phyloP scores from a whole-genome alignment of 1,140 invertebrate genomes.

The Maconellicoccus hirsutus region DNA sequence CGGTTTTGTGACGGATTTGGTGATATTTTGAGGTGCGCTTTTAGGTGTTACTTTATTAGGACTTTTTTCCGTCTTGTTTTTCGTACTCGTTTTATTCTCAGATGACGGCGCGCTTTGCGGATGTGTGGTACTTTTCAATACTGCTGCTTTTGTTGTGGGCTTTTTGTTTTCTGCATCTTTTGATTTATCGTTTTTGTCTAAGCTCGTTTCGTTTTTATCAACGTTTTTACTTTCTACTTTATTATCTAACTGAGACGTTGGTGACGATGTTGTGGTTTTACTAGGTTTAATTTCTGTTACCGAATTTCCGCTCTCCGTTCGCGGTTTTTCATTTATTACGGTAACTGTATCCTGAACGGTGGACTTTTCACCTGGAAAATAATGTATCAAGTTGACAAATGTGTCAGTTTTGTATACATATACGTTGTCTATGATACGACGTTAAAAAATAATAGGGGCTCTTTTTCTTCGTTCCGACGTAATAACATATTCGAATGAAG shows the following conservation, averaged over 20 bases:
- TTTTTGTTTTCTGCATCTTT: background rate
- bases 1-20: background rate
- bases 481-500: no score
- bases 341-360: background rate
- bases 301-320: slow-evolving; percentile 1
- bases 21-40: background rate
- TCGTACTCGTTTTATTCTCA: background rate
- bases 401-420: background rate
- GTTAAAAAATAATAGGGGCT: background rate
- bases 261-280: slow-evolving; percentile 7
- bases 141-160: background rate
- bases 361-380: slow-evolving; percentile 10
- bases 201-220: background rate
- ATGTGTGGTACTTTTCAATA: background rate
- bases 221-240: slow-evolving; percentile 10
- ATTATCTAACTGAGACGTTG: background rate
- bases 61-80: slow-evolving; percentile 6
- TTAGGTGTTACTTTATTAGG: background rate
- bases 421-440: background rate
- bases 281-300: slow-evolving; percentile 6
- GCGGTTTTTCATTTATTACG: slow-evolving; percentile 16
- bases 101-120: background rate
- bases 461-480: background rate
- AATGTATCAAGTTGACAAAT: background rate
- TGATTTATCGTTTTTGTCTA: background rate